These are phyloP conservation scores for Aphaenogaster ashmeadi DNA, from an alignment of 1,140 invertebrate species.

Conservation along the genomic window DNA sequence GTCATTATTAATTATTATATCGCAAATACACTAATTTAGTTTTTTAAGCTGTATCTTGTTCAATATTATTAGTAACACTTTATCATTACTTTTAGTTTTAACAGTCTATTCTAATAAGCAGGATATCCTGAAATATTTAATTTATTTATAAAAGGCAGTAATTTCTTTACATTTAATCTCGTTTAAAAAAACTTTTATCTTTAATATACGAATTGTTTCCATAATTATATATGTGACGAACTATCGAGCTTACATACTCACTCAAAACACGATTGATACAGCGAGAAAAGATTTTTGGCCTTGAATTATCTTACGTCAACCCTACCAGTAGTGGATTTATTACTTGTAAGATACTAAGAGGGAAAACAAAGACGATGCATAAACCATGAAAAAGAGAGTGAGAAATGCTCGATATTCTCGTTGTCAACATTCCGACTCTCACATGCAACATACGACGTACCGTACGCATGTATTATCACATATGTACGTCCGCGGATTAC, in stretches of 20 bases:
- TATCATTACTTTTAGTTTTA: neutral
- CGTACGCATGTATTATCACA: constrained; percentile 61
- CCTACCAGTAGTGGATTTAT: neutral
- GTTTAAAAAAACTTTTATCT: neutral
- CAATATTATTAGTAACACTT: neutral
- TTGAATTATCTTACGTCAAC: neutral
- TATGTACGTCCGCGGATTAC: constrained; percentile 63
- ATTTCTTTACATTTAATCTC: neutral
- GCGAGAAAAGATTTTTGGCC: neutral
- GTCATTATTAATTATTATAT: constrained; percentile 52
- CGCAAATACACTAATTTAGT: constrained; percentile 12
- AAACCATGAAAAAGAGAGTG: neutral
- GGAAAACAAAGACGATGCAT: neutral
- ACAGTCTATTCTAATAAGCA: neutral
- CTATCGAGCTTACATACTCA: neutral
- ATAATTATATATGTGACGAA: neutral
- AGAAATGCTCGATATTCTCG: neutral
- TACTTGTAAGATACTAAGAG: neutral
- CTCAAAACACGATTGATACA: neutral
- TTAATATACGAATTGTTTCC: neutral
- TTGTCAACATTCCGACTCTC: constrained; percentile 21
- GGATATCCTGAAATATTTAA: constrained; percentile 5
- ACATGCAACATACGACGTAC: constrained; percentile 30
- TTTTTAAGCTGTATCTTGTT: neutral
- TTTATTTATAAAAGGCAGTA: too few relatives aligned